Conservation (phyloP, 1,140 invertebrate species). For the Neodiprion fabricii region DNA sequence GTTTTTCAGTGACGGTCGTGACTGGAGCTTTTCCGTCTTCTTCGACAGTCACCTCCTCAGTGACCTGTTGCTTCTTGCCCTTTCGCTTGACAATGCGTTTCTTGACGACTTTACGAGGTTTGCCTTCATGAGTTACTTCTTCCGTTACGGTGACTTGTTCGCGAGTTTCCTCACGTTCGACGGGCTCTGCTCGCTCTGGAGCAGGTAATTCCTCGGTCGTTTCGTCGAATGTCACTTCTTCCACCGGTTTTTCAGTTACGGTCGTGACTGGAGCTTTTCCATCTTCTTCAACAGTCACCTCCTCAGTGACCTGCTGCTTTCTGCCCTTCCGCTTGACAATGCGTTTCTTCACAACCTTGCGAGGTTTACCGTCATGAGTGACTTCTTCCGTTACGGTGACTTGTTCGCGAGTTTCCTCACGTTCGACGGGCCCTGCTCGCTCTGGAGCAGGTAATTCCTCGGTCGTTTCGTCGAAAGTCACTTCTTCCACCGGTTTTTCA, state of each 20-base stretch:
- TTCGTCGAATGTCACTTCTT: no score
- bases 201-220: no score
- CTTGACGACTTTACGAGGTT: conserved; percentile 21
- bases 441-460: neutral
- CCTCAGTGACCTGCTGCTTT: neutral
- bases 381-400: neutral
- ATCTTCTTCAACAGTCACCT: neutral
- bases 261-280: conserved; percentile 48
- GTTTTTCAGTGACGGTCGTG: neutral
- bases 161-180: no score
- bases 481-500: no score
- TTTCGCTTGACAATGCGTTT: no score
- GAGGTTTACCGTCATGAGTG: neutral
- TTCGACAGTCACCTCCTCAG: no score
- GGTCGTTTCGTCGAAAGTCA: neutral
- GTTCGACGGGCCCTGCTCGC: neutral
- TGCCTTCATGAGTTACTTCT: no score
- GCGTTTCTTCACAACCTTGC: neutral
- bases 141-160: no score
- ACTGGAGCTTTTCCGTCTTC: no score
- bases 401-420: neutral
- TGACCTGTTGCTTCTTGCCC: no score
- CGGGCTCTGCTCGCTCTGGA: no score
- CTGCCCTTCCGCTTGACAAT: neutral
- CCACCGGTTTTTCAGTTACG: conserved; percentile 27